These are phyloP conservation scores for Chaetodon auriga DNA, from an alignment of 2,113 vertebrate species.

Conservation along the genomic window DNA sequence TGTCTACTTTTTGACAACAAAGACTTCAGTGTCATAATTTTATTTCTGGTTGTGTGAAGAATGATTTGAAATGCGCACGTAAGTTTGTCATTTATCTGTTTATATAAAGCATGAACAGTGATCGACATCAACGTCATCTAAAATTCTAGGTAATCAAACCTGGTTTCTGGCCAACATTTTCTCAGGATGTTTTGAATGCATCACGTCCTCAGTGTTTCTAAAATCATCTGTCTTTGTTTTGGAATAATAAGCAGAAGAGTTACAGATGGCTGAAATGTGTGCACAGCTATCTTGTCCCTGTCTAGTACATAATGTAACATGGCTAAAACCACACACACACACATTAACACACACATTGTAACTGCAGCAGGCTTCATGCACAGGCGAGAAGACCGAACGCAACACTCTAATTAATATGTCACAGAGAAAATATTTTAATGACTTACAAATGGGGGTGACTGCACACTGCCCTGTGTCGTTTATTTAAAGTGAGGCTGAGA, in stretches of 20 bases:
- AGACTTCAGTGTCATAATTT: background rate
- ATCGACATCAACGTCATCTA: background rate
- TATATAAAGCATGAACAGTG: background rate
- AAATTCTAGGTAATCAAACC: no score
- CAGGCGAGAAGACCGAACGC: constrained; percentile 53
- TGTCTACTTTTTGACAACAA: background rate
- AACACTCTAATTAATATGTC: constrained; percentile 81
- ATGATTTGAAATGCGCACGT: no score
- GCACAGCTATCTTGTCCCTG: constrained; percentile 19
- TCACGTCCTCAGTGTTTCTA: background rate
- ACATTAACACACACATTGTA: constrained; percentile 1
- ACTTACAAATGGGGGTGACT: constrained; percentile 80
- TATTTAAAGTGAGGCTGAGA: constrained; percentile 77
- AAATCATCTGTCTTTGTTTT: constrained; percentile 8
- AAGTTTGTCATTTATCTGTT: no score
- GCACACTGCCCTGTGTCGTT: constrained; percentile 70
- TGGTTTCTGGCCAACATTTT: background rate
- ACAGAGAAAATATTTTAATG: constrained; percentile 83
- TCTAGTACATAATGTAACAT: background rate
- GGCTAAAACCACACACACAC: constrained; percentile 19
- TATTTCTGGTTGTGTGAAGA: background rate
- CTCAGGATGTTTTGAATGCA: background rate
- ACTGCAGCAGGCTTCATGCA: background rate
- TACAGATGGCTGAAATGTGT: constrained; percentile 36
- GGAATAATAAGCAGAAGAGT: constrained; percentile 18